phyloP scores from a whole-genome alignment of 2,888 invertebrate genomes.

The Lymantria monacha region DNA sequence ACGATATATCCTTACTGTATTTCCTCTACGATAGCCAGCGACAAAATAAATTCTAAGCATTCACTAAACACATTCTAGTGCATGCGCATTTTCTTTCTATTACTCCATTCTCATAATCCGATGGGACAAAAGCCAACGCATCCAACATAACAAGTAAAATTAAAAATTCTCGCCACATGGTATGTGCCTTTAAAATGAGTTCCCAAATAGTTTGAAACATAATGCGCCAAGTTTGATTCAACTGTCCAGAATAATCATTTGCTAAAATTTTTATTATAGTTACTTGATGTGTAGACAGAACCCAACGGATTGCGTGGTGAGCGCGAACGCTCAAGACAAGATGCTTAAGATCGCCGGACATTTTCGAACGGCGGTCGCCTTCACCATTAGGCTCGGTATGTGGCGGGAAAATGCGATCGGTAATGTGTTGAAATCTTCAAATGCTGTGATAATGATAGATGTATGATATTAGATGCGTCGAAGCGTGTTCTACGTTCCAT shows the following conservation, averaged over 20 bases:
- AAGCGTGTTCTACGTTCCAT: slow-evolving; percentile 2
- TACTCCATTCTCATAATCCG: too few relatives aligned
- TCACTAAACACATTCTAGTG: too few relatives aligned
- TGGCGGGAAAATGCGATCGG: slow-evolving; percentile 50
- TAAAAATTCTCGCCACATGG: too few relatives aligned
- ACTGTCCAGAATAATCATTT: neutral
- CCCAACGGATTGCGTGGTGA: slow-evolving; percentile 25
- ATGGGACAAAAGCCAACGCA: too few relatives aligned
- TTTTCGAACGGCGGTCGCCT: slow-evolving; percentile 47
- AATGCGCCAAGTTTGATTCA: too few relatives aligned
- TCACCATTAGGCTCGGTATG: slow-evolving; percentile 51
- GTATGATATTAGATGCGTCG: slow-evolving; percentile 17
- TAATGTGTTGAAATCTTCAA: slow-evolving; percentile 52
- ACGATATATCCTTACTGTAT: too few relatives aligned
- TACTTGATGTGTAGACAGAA: neutral
- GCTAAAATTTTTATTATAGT: slow-evolving; percentile 4
- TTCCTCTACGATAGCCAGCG: too few relatives aligned
- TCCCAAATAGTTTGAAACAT: too few relatives aligned
- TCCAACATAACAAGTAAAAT: too few relatives aligned
- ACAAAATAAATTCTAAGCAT: too few relatives aligned
- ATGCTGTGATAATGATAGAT: slow-evolving; percentile 38
- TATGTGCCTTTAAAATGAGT: too few relatives aligned
- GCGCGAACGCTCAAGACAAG: slow-evolving; percentile 23
- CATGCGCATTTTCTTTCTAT: too few relatives aligned
- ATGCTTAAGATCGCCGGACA: slow-evolving; percentile 25